Conservation (phyloP, 2,888 invertebrate genomes). For the Rotaria macrura region DNA sequence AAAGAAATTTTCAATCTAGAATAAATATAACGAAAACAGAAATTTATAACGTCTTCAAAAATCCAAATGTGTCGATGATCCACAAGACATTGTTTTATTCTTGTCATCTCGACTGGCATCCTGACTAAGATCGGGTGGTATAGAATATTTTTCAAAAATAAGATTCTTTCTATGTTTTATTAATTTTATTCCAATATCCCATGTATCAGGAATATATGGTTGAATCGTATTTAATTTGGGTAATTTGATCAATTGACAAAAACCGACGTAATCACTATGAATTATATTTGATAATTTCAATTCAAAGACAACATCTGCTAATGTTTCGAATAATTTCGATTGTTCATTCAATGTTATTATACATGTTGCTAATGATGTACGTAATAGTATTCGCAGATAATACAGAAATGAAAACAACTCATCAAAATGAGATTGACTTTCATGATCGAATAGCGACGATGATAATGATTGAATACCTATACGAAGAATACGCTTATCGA, state of each 20-base stretch:
- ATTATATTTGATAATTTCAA: background rate
- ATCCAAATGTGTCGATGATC: background rate
- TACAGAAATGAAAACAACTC: background rate
- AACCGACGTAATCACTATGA: background rate
- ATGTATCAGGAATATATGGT: constrained; percentile 3
- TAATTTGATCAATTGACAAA: constrained; percentile 11
- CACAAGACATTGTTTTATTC: background rate
- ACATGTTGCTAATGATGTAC: constrained; percentile 16
- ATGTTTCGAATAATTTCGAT: background rate
- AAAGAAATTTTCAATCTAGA: background rate
- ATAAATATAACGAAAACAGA: background rate
- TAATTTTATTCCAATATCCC: constrained; percentile 17
- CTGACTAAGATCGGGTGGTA: background rate
- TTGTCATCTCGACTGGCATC: background rate
- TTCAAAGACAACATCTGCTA: background rate
- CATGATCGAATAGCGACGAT: background rate
- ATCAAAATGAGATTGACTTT: background rate
- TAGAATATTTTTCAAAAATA: constrained; percentile 11
- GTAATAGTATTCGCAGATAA: background rate
- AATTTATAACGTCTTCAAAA: background rate
- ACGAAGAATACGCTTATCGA: constrained; percentile 3
- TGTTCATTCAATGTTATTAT: background rate
- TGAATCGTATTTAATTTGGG: background rate
- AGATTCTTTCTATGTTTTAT: constrained; percentile 5
- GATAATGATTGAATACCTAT: constrained; percentile 3